These are phyloP conservation scores for Lordiphosa fenestrarum DNA, from an alignment of 2,888 invertebrate species.

Conservation along the genomic window DNA sequence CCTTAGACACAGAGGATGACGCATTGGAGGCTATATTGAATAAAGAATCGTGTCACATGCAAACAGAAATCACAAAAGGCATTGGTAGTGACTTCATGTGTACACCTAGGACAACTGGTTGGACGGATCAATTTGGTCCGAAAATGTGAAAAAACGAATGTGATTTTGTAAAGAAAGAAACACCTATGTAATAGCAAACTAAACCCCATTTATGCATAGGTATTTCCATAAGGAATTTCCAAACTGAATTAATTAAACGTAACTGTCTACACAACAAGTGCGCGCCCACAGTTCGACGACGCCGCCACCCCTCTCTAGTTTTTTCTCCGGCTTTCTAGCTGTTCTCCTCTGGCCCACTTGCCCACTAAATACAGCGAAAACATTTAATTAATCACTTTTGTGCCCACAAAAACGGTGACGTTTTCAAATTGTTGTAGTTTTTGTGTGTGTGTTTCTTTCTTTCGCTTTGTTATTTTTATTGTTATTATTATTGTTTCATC, in stretches of 20 bases:
- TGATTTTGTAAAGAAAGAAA: too few species aligned
- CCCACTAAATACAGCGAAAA: constrained; percentile 9
- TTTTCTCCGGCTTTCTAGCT: constrained; percentile 2
- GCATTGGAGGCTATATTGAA: too few species aligned
- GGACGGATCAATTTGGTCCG: too few species aligned
- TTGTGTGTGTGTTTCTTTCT: constrained; percentile 18
- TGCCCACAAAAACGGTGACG: constrained; percentile 40
- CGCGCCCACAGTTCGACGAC: not conserved
- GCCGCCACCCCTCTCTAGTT: not conserved
- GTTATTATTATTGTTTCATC: constrained; percentile 28
- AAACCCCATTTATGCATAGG: not conserved
- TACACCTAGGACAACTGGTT: too few species aligned
- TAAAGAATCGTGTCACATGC: too few species aligned
- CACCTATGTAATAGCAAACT: not conserved
- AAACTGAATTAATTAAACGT: too few species aligned
- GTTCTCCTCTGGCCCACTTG: constrained; percentile 7
- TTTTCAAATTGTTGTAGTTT: constrained; percentile 35
- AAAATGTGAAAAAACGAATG: too few species aligned
- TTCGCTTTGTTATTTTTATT: constrained; percentile 11
- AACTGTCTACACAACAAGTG: too few species aligned
- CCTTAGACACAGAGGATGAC: too few species aligned
- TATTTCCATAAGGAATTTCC: too few species aligned
- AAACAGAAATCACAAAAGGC: too few species aligned
- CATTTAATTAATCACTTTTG: constrained; percentile 43
- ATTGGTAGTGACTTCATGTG: too few species aligned